phyloP scores from a whole-genome alignment of 2,797 vertebrate genomes.

The Liasis olivaceus region DNA sequence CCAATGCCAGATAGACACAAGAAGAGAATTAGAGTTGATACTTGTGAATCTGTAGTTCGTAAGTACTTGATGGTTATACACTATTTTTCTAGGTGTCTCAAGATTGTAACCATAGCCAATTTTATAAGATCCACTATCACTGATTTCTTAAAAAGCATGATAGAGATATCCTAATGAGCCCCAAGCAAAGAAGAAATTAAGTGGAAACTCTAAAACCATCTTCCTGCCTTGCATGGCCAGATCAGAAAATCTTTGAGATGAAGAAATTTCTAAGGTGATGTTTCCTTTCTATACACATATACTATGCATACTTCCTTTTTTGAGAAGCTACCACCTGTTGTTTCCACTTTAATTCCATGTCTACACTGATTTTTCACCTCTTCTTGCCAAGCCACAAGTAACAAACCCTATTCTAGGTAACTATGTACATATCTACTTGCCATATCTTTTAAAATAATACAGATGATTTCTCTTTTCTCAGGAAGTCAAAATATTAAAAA shows the following conservation, averaged over 20 bases:
- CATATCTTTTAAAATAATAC: slow-evolving; percentile 45
- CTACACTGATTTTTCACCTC: background rate
- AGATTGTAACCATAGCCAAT: background rate
- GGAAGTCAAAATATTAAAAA: slow-evolving; percentile 55
- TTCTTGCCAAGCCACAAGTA: background rate
- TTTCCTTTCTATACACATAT: background rate
- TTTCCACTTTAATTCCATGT: background rate
- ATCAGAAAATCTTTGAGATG: background rate
- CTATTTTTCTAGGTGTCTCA: background rate
- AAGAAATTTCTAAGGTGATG: background rate
- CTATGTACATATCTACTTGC: background rate
- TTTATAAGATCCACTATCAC: background rate
- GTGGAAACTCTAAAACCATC: background rate
- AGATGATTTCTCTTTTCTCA: slow-evolving; percentile 44
- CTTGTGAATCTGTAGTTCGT: background rate
- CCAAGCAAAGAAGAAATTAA: background rate
- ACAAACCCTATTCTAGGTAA: slow-evolving; percentile 31
- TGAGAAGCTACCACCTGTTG: background rate
- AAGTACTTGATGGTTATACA: background rate
- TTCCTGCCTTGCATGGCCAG: background rate
- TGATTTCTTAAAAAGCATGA: background rate
- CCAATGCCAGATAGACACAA: background rate
- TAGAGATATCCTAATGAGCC: background rate
- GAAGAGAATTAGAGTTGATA: background rate
- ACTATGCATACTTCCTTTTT: background rate